Percentiles rank a stretch among this genome's conserved stretches.
Conservation (phyloP, 30 jellyfish, hydroid and myxozoan genomes). For the Turritopsis dohrnii region DNA sequence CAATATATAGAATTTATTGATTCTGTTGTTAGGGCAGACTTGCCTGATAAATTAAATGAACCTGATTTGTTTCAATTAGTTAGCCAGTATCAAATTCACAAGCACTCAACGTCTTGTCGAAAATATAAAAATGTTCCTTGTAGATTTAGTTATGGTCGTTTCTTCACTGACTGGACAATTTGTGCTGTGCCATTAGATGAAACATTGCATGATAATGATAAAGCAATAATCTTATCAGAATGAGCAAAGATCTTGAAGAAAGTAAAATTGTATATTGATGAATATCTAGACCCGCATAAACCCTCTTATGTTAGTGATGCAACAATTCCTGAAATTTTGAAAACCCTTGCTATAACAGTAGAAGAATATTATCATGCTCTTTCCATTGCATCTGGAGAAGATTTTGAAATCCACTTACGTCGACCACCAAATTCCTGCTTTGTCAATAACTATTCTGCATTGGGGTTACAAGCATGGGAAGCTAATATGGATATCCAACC, state of each 20-base stretch:
- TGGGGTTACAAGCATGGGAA: conserved; percentile 28
- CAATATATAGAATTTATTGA: conserved; percentile 11
- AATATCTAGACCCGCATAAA: too few species aligned
- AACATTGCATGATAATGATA: too few species aligned
- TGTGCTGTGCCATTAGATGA: not conserved
- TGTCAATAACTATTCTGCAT: not conserved
- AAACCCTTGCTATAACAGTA: too few species aligned
- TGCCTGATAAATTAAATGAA: conserved; percentile 11
- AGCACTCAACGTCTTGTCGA: conserved; percentile 2
- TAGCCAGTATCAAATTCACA: not conserved
- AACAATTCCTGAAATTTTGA: too few species aligned
- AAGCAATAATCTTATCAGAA: too few species aligned
- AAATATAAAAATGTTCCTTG: not conserved
- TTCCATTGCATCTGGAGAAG: too few species aligned
- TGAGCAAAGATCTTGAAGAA: too few species aligned
- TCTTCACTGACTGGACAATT: not conserved
- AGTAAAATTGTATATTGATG: too few species aligned
- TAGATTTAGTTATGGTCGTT: not conserved
- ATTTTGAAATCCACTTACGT: too few species aligned
- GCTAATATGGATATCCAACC: conserved; percentile 23
- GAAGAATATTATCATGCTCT: too few species aligned
- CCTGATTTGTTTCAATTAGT: conserved; percentile 1
- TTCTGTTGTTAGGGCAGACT: not conserved
- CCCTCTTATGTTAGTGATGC: too few species aligned
- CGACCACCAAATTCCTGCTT: too few species aligned